Conservation (phyloP, 2,888 invertebrate species). For the Xestia c-nigrum region DNA sequence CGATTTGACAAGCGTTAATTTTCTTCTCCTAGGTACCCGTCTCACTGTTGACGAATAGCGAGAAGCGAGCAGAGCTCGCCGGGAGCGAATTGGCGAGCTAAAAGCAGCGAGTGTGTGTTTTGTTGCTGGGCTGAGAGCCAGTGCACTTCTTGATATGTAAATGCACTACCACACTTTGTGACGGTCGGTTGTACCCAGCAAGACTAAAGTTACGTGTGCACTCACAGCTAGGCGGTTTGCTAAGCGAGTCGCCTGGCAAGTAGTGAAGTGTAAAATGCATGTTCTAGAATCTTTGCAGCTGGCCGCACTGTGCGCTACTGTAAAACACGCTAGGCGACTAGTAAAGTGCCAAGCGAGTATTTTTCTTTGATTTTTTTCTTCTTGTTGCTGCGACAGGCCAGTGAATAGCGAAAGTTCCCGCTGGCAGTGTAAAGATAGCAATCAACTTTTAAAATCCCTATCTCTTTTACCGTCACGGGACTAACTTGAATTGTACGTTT, state of each 20-base stretch:
- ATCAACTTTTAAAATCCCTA: too few species aligned
- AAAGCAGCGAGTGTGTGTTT: background rate
- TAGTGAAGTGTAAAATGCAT: background rate
- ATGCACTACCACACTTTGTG: background rate
- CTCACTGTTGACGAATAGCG: background rate
- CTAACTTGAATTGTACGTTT: background rate
- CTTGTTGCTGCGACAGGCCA: background rate
- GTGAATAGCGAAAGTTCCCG: background rate
- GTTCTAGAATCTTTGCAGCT: background rate
- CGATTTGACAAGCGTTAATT: constrained; percentile 4
- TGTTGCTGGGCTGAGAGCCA: background rate
- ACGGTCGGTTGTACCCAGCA: background rate
- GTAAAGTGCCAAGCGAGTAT: background rate
- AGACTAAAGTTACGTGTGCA: background rate
- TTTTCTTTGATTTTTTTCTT: background rate
- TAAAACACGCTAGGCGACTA: background rate
- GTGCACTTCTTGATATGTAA: background rate
- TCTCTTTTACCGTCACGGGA: too few species aligned
- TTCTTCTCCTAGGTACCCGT: background rate
- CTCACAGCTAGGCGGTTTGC: background rate
- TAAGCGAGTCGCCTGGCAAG: background rate
- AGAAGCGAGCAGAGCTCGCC: background rate
- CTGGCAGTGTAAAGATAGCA: background rate
- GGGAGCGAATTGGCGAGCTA: background rate
- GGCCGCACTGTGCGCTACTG: background rate